phyloP scores from a whole-genome alignment of 1,140 invertebrate genomes.

The Brachionus rotundiformis region DNA sequence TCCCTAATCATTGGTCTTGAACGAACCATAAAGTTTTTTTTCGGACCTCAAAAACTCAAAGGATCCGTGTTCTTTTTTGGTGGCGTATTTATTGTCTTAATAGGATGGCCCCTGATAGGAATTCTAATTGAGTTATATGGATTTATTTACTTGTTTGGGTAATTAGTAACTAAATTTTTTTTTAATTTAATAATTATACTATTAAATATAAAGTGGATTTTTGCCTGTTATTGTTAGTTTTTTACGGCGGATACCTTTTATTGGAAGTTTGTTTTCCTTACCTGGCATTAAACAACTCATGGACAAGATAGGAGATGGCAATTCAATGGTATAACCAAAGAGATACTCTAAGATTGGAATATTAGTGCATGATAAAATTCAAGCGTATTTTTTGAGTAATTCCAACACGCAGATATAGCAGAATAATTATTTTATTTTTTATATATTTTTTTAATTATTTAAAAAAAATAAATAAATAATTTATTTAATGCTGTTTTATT shows the following conservation, averaged over 20 bases:
- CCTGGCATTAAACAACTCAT: constrained; percentile 69
- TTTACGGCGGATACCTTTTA: constrained; percentile 69
- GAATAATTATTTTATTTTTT: constrained; percentile 5
- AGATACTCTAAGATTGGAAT: background rate
- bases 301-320: constrained; percentile 41
- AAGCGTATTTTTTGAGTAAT: background rate
- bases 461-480: constrained; percentile 12
- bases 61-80: constrained; percentile 88
- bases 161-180: constrained; percentile 51
- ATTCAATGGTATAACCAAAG: constrained; percentile 41
- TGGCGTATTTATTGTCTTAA: constrained; percentile 87
- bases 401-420: background rate
- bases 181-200: background rate
- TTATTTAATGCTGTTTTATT: background rate
- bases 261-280: constrained; percentile 69
- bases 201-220: constrained; percentile 69
- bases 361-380: background rate
- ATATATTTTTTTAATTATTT: background rate
- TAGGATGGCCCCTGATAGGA: constrained; percentile 92
- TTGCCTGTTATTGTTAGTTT: constrained; percentile 72
- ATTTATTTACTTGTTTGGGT: constrained; percentile 71
- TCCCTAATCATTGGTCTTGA: constrained; percentile 93
- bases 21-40: constrained; percentile 94
- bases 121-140: constrained; percentile 88
- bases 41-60: constrained; percentile 93